These are phyloP conservation scores for Trichosurus vulpecula DNA, from an alignment of 2,797 vertebrate species.

Conservation along the genomic window DNA sequence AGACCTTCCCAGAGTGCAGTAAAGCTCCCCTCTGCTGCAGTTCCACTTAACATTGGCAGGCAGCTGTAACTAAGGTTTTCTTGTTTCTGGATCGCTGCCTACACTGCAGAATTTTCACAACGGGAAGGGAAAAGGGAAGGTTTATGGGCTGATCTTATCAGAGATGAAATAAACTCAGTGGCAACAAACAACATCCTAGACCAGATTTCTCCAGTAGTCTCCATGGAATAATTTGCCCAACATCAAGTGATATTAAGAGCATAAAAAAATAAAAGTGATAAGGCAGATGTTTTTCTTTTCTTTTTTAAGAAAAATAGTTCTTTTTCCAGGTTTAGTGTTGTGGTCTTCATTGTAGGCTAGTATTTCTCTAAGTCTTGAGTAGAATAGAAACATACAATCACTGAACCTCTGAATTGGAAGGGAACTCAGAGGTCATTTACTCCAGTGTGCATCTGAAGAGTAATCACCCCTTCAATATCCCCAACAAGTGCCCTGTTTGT, in stretches of 20 bases:
- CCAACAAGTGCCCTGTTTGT: not conserved
- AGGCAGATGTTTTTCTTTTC: not conserved
- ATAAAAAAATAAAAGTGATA: not conserved
- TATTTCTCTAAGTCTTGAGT: not conserved
- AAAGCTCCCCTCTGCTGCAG: not conserved
- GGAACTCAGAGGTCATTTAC: not conserved
- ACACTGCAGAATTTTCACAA: slow-evolving; percentile 71
- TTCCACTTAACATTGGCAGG: slow-evolving; percentile 50
- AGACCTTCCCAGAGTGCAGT: slow-evolving; percentile 3
- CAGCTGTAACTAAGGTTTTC: slow-evolving; percentile 55
- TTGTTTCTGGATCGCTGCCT: slow-evolving; percentile 72
- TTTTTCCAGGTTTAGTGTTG: not conserved
- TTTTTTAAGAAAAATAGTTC: not conserved
- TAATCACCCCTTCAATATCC: not conserved
- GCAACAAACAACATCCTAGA: slow-evolving; percentile 19
- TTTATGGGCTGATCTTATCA: slow-evolving; percentile 61
- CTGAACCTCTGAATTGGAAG: not conserved
- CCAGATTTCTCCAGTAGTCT: not conserved
- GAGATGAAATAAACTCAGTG: slow-evolving; percentile 34
- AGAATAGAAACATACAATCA: not conserved
- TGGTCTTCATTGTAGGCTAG: not conserved
- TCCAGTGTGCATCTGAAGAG: not conserved
- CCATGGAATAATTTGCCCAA: not conserved
- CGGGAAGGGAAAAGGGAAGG: slow-evolving; percentile 37
- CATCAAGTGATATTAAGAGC: not conserved